These are phyloP conservation scores for Falco naumanni DNA, from an alignment of 2,797 vertebrate species.

Conservation along the genomic window DNA sequence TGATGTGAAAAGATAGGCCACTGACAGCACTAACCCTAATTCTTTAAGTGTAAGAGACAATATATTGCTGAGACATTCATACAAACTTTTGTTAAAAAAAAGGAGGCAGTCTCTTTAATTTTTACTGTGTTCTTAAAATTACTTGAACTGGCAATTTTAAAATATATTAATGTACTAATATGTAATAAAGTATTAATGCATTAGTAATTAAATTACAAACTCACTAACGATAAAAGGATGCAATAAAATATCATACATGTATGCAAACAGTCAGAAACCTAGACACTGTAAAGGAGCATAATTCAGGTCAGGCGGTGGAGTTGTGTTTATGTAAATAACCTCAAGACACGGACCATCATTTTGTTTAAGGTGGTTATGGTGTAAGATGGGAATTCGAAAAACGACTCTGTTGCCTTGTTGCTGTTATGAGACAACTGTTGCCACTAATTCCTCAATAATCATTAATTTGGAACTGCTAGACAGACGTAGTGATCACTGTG, in stretches of 20 bases:
- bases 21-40: not conserved
- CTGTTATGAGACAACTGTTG: not conserved
- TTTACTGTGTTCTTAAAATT: not conserved
- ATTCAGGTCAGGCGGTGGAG: not conserved
- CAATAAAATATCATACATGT: not conserved
- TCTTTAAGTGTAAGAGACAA: not conserved
- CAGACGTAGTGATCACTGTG: not conserved
- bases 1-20: not conserved
- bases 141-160: not conserved
- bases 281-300: not conserved
- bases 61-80: not conserved
- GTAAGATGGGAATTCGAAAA: not conserved
- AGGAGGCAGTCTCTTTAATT: not conserved
- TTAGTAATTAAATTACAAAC: not conserved
- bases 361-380: not conserved
- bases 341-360: not conserved
- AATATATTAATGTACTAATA: not conserved
- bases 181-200: not conserved
- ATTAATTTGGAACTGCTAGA: not conserved
- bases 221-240: not conserved
- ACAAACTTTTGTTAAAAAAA: not conserved
- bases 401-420: not conserved
- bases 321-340: not conserved
- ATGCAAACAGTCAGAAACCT: not conserved
- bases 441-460: not conserved